Evolutionary conservation across 2,113 vertebrate species (phyloP).

Genomic region (Plecturocebus donacophilus): DNA sequence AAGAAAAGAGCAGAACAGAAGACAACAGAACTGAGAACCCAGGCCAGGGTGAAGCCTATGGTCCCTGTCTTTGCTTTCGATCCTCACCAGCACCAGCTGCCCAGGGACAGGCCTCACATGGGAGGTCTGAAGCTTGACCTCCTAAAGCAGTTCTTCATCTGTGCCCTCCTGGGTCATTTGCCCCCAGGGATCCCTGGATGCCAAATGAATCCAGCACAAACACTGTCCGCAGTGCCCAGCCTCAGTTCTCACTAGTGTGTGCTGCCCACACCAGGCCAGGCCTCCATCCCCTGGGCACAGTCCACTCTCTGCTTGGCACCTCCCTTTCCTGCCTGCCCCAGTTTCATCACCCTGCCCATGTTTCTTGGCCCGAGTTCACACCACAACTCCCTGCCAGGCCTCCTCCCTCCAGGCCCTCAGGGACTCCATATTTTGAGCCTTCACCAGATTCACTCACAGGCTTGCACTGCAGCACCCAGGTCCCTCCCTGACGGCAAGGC

Average conservation of each 20-base stretch:
- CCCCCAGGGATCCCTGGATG: not conserved
- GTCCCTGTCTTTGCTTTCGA: rapidly evolving
- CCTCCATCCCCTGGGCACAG: not conserved
- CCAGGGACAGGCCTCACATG: rapidly evolving
- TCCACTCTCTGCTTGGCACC: not conserved
- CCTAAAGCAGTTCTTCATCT: too few relatives aligned
- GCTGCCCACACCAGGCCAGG: not conserved
- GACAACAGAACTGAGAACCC: too few relatives aligned
- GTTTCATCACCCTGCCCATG: too few relatives aligned
- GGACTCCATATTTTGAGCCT: not conserved
- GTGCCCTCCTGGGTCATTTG: not conserved
- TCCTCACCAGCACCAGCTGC: rapidly evolving
- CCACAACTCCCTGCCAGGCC: not conserved
- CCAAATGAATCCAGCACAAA: not conserved
- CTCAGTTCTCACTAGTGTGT: rapidly evolving
- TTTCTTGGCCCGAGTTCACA: not conserved
- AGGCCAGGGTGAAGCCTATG: not conserved
- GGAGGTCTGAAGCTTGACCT: too few relatives aligned
- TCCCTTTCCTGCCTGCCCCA: not conserved
- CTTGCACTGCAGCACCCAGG: too few relatives aligned
- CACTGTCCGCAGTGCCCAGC: rapidly evolving
- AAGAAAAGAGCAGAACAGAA: not conserved
- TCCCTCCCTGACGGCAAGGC: not conserved
- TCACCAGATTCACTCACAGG: not conserved
- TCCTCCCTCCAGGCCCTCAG: not conserved